Conservation (phyloP, 2,888 invertebrate genomes). For the Polydrusus pterygomalis region DNA sequence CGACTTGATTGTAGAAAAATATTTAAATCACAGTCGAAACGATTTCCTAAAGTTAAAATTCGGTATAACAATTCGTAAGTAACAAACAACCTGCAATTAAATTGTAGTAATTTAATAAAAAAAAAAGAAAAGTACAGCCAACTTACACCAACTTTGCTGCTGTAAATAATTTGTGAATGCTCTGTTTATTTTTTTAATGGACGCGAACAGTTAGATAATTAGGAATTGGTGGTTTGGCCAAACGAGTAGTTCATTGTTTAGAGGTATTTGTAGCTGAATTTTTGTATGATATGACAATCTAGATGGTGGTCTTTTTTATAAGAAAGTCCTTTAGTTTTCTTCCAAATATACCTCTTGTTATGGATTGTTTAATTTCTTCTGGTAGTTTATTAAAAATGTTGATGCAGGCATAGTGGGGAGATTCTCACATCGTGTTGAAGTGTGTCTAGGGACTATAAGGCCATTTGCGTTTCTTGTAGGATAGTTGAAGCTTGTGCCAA, state of each 20-base stretch:
- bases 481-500: no score
- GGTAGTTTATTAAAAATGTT: no score
- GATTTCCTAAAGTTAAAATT: background rate
- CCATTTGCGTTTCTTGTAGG: no score
- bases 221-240: constrained; percentile 6
- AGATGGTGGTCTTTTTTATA: no score
- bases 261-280: background rate
- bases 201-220: constrained; percentile 14
- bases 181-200: constrained; percentile 45
- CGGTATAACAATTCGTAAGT: constrained; percentile 2
- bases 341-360: no score
- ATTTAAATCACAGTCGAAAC: no score
- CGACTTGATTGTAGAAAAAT: no score
- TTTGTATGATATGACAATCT: background rate
- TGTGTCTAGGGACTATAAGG: no score
- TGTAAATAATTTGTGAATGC: constrained; percentile 49
- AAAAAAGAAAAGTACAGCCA: constrained; percentile 40
- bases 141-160: constrained; percentile 30
- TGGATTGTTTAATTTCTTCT: no score
- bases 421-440: no score
- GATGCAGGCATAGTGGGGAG: no score
- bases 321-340: no score
- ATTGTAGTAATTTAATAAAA: constrained; percentile 28
- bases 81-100: constrained; percentile 22
- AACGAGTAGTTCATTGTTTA: background rate